These are phyloP conservation scores for Oscarella lobularis DNA, from an alignment of 37 sponge, comb jelly and placozoan genomes.

Conservation along the genomic window DNA sequence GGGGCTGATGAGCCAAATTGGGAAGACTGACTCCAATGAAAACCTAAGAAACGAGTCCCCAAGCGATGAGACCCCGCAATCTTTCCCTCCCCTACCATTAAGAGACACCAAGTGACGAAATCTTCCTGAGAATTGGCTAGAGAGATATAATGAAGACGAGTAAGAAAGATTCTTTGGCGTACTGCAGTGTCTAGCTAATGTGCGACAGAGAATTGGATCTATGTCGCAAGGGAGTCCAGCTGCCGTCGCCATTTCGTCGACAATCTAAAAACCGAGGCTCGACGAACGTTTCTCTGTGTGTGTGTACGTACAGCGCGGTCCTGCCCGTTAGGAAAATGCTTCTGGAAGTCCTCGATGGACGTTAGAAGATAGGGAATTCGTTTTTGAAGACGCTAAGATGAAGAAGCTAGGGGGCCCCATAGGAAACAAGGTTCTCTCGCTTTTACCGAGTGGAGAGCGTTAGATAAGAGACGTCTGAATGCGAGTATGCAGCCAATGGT, in stretches of 20 bases:
- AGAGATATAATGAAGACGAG: neutral
- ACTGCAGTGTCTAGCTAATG: conserved; percentile 46
- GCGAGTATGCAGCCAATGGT: conserved; percentile 69
- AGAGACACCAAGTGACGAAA: conserved; percentile 47
- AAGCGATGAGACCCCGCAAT: too few species aligned
- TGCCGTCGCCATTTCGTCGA: conserved; percentile 81
- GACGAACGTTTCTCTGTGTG: neutral
- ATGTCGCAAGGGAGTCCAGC: conserved; percentile 63
- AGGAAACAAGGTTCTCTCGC: too few species aligned
- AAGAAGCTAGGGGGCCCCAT: too few species aligned
- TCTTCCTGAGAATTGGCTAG: conserved; percentile 49
- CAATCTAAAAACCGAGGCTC: conserved; percentile 14
- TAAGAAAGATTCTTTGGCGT: neutral
- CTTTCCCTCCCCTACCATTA: conserved; percentile 32
- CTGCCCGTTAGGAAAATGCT: conserved; percentile 11
- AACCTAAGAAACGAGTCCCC: conserved; percentile 9
- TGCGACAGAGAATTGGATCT: conserved; percentile 62
- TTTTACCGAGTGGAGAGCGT: conserved; percentile 43
- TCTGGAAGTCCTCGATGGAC: conserved; percentile 67
- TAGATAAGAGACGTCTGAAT: conserved; percentile 59
- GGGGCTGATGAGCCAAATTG: conserved; percentile 35
- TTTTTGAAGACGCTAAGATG: conserved; percentile 21
- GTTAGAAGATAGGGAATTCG: conserved; percentile 56
- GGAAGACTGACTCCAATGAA: conserved; percentile 61
- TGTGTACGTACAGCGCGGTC: conserved; percentile 6